Evolutionary conservation across 2,113 vertebrate genomes (phyloP).

Genomic region (Corythornis cristatus): DNA sequence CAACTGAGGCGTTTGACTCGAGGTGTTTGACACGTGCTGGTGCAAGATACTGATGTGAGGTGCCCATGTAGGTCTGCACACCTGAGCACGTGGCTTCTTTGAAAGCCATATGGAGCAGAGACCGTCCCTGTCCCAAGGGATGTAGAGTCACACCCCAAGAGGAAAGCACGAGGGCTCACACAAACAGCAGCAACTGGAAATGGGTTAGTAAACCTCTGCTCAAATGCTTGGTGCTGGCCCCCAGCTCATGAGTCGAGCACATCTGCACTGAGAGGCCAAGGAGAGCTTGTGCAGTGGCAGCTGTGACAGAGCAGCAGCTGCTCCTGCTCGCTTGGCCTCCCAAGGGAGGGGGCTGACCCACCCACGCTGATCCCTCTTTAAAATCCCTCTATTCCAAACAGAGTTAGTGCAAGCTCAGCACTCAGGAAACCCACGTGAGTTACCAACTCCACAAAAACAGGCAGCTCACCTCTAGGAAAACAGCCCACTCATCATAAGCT

Average conservation of each 20-base stretch:
- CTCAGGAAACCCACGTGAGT: background rate
- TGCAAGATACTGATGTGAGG: background rate
- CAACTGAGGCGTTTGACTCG: background rate
- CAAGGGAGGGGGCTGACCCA: background rate
- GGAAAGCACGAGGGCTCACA: background rate
- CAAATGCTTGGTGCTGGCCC: background rate
- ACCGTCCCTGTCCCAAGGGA: background rate
- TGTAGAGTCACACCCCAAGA: background rate
- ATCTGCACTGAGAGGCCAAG: background rate
- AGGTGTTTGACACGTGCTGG: background rate
- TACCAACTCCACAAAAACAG: background rate
- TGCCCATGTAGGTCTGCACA: background rate
- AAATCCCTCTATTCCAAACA: background rate
- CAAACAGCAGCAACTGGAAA: background rate
- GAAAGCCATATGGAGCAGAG: background rate
- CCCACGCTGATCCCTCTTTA: background rate
- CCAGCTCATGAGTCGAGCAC: background rate
- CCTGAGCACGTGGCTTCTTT: rapidly evolving
- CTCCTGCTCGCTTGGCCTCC: background rate
- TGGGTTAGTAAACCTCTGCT: rapidly evolving
- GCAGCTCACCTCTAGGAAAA: background rate
- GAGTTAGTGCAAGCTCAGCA: conserved; percentile 37
- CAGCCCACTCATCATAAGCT: background rate
- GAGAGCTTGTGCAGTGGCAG: background rate
- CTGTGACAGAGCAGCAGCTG: background rate